A percentile compares a stretch with the other conserved stretches of the same genome.
Conservation (phyloP, 2,888 invertebrate species). For the Epirrhoe tristata region DNA sequence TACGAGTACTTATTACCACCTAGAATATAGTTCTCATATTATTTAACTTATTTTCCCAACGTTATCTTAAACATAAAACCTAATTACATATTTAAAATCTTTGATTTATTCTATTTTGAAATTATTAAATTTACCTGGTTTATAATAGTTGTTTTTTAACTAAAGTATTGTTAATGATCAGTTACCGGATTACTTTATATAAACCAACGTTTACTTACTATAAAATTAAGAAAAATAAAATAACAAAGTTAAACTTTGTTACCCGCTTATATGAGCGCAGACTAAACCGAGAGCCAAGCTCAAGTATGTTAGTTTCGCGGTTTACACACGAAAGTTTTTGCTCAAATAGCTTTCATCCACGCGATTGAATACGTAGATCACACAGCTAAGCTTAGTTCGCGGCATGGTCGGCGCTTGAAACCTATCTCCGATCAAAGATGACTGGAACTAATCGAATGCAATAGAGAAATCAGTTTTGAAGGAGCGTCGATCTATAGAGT, state of each 20-base stretch:
- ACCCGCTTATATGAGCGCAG: not conserved
- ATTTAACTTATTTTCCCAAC: not conserved
- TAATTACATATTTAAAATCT: too few species aligned
- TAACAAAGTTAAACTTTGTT: not conserved
- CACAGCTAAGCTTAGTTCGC: not conserved
- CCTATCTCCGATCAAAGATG: not conserved
- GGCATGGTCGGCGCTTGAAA: not conserved
- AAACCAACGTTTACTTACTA: too few species aligned
- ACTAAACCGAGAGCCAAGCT: too few species aligned
- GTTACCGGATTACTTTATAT: not conserved
- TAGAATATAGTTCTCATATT: too few species aligned
- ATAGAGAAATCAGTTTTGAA: constrained; percentile 97
- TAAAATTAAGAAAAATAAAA: not conserved
- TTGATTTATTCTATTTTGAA: not conserved
- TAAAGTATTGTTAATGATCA: too few species aligned
- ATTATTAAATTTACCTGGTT: not conserved
- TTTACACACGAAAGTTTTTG: too few species aligned
- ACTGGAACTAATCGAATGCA: constrained; percentile 88
- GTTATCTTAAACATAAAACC: not conserved
- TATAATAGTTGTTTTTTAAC: too few species aligned
- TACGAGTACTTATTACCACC: too few species aligned
- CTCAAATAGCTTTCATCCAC: too few species aligned
- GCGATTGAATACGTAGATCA: too few species aligned
- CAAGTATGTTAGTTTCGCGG: too few species aligned
- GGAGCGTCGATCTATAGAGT: constrained; percentile 94